These are phyloP conservation scores for Hypotaenidia philippensis DNA, from an alignment of 2,797 vertebrate genomes.

Conservation along the genomic window DNA sequence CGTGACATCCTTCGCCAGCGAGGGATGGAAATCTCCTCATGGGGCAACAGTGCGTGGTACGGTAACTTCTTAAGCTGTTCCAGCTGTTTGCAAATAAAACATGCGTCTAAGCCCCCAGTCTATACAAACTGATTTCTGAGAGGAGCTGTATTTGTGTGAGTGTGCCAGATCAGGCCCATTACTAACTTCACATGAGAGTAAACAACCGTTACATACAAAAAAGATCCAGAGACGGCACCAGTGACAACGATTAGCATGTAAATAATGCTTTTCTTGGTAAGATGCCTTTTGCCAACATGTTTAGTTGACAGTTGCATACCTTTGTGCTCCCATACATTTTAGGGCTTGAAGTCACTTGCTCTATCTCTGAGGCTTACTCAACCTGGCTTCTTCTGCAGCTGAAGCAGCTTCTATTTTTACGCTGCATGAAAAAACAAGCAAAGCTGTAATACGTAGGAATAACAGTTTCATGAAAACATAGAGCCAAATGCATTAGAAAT, in stretches of 20 bases:
- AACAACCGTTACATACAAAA: background rate
- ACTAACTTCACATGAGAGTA: background rate
- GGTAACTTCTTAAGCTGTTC: conserved; percentile 49
- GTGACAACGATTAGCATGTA: background rate
- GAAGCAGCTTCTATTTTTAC: background rate
- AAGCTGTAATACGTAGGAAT: background rate
- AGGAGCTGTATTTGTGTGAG: conserved; percentile 40
- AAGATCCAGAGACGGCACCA: background rate
- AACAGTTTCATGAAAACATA: background rate
- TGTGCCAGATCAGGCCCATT: conserved; percentile 36
- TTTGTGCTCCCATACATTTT: background rate
- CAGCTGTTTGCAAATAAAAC: conserved; percentile 63
- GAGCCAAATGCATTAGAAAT: background rate
- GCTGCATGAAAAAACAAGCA: background rate
- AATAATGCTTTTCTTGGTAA: background rate
- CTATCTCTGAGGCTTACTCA: background rate
- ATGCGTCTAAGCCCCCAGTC: background rate
- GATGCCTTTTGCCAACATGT: background rate
- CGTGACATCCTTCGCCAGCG: background rate
- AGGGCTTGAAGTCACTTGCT: conserved; percentile 7
- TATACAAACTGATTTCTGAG: conserved; percentile 43
- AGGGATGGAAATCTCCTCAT: conserved; percentile 25
- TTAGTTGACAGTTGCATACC: background rate
- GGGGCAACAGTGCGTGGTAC: conserved; percentile 20
- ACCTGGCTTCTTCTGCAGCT: background rate